Evolutionary conservation across 2,797 vertebrate species (phyloP), one percentile per base, ranked within the genome.

Genomic region (Bradypus variegatus): DNA sequence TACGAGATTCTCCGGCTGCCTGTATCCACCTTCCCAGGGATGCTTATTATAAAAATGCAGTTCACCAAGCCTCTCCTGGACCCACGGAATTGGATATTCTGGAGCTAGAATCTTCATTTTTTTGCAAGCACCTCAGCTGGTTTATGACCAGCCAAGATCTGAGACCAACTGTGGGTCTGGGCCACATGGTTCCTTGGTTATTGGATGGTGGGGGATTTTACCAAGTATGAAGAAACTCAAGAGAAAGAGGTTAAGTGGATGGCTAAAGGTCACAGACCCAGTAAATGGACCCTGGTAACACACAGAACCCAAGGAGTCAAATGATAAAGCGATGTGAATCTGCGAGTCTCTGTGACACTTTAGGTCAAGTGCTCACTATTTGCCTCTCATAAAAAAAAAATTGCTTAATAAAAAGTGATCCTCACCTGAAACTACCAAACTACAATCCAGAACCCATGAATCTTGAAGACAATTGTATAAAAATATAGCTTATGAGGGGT

Each of bases 371-470:
- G 60, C 58, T 69, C 70, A 76, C 31, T 77, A 81, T 94, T 93
- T 95, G 89, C 91, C 93, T 89, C 73, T 92, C 87, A 70, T 93
- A 64, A 64, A 91, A 80, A 94, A 58, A 45, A 89, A 89, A 76
- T 89, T 77, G 89, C 81, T 91, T 92, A 87, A 90, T 92, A 79
- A 84, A 92, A 82, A n/a, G n/a, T n/a, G n/a, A n/a, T n/a, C n/a
- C n/a, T n/a, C n/a, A n/a, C n/a, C n/a, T n/a, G n/a, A n/a, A n/a
- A n/a, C n/a, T n/a, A n/a, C n/a, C n/a, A n/a, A n/a, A n/a, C n/a
- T n/a, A n/a, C n/a, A n/a, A n/a, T n/a, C n/a, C n/a, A n/a, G n/a
- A n/a, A n/a, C n/a, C n/a, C n/a, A n/a, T n/a, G n/a, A n/a, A n/a
- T n/a, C n/a, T n/a, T n/a, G n/a, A n/a, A n/a, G n/a, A n/a, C n/a